Conservation (phyloP, 1,140 invertebrate genomes). For the Drosophila equinoxialis region DNA sequence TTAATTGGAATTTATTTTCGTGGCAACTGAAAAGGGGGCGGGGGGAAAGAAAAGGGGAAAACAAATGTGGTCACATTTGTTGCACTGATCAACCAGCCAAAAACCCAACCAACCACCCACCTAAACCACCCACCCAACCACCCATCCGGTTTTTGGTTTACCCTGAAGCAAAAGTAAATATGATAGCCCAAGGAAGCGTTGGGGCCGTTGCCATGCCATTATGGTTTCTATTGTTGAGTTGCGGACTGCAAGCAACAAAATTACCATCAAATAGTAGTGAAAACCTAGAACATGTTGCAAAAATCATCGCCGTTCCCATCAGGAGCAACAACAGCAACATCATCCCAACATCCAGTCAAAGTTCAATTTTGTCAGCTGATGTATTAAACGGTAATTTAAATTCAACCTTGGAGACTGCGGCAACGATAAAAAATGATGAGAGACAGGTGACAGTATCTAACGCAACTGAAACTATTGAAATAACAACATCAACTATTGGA, state of each 20-base stretch:
- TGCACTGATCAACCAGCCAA: slow-evolving; percentile 11
- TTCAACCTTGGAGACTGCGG: slow-evolving; percentile 13
- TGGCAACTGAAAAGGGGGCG: neutral
- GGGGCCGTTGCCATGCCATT: slow-evolving; percentile 9
- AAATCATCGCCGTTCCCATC: too few species aligned
- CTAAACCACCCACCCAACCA: neutral
- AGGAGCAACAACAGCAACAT: neutral
- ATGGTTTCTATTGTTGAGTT: slow-evolving; percentile 19
- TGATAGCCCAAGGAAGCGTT: slow-evolving; percentile 19
- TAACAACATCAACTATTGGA: slow-evolving; percentile 2
- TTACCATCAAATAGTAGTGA: slow-evolving; percentile 4
- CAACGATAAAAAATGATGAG: slow-evolving; percentile 6
- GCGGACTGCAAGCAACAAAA: neutral
- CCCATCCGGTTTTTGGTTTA: neutral
- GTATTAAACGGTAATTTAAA: slow-evolving; percentile 56
- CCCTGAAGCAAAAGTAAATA: neutral
- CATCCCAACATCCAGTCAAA: slow-evolving; percentile 1
- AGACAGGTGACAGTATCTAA: neutral
- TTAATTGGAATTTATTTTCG: slow-evolving; percentile 68
- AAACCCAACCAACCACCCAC: neutral
- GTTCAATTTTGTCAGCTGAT: neutral
- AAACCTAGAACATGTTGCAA: neutral
- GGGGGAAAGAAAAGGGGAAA: neutral
- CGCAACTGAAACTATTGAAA: slow-evolving; percentile 16
- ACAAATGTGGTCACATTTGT: slow-evolving; percentile 43